Base-by-base conservation (phyloP, 2,113 vertebrate species). In the Dasyurus viverrinus region DNA sequence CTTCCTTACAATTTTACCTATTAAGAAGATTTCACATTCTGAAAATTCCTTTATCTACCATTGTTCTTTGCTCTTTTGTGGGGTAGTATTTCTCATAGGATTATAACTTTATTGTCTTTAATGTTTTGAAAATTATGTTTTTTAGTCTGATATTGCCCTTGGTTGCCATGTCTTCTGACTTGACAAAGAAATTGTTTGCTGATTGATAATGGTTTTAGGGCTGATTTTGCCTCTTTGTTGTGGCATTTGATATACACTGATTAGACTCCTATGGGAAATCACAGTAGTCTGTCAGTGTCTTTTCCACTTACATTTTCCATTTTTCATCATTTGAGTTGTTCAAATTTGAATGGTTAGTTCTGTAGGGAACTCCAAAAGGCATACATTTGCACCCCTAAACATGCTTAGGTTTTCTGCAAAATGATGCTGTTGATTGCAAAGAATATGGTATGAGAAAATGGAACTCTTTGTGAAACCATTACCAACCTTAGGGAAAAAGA, bases 381-480 rank as follows among this genome's bases (percentile, higher is more conserved):
- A 54, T 89, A 89, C 11, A 52, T 93, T 14, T 95, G 7, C 23
- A 46, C 9, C 30, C 50, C 7, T 55, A 60, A 14, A 90, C 24
- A 12, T 93, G 48, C 3, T 91, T 52, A 47, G 52, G 12, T 36
- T 36, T 8, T 84, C 42, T 84, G n/a, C n/a, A 36, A 14, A 90
- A 23, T 54, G 94, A 54, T 93, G 53, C 25, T 26, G 2, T 53
- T 68, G 48, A 52, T 93, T 36, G 94, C 90, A 89, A 50, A 48
- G 47, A 55, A 36, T 95, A 11, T 91, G 46, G 19, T 93, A 0
- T 50, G 89, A 91, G 84, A 76, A 52, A 48, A 10, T 42, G 2
- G 22, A 50, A 94, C 47, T 94, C 47, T 94, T 8, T 3, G 3
- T 94, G 54, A 46, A 94, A 89, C 52, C 76, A 6, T 92, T 95